Percentiles rank a stretch among this genome's conserved stretches.
Evolutionary conservation across 2,797 vertebrate genomes (phyloP).

Genomic region (Ambastaia sidthimunki): DNA sequence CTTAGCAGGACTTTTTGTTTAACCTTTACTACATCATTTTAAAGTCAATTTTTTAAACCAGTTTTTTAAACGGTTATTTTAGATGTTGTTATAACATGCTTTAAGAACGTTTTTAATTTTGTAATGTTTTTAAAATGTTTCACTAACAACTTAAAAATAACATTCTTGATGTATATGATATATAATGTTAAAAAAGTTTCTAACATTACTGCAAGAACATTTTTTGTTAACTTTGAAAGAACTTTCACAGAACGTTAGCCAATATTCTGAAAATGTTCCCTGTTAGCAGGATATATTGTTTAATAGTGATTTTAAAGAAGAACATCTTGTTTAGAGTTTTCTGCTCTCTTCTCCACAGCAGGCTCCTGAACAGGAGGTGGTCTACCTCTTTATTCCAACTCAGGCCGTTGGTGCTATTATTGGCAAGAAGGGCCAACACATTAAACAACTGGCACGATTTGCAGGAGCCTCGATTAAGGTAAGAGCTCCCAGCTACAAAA

Average conservation of each 20-base stretch:
- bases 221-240: too few relatives aligned
- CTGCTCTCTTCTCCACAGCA: slow-evolving; percentile 65
- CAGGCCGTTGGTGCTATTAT: slow-evolving; percentile 95
- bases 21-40: background rate
- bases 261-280: too few relatives aligned
- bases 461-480: slow-evolving; percentile 96
- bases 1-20: background rate
- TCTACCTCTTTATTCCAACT: slow-evolving; percentile 94
- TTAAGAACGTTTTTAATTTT: too few relatives aligned
- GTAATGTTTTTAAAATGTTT: too few relatives aligned
- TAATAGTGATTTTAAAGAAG: background rate
- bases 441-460: slow-evolving; percentile 92
- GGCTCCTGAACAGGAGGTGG: slow-evolving; percentile 91
- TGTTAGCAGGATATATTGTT: background rate
- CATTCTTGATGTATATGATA: too few relatives aligned
- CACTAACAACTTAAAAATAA: too few relatives aligned
- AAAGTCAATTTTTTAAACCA: background rate
- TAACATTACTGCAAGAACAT: too few relatives aligned
- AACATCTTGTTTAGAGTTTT: slow-evolving; percentile 33
- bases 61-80: too few relatives aligned
- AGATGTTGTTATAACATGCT: too few relatives aligned
- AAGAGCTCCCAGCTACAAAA: slow-evolving; percentile 41
- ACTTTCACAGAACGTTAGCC: too few relatives aligned
- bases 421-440: slow-evolving; percentile 94
- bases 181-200: too few relatives aligned